Percentiles rank a stretch among this genome's conserved stretches.
phyloP scores from a whole-genome alignment of 2,797 vertebrate species.

The Smutsia temminckii region DNA sequence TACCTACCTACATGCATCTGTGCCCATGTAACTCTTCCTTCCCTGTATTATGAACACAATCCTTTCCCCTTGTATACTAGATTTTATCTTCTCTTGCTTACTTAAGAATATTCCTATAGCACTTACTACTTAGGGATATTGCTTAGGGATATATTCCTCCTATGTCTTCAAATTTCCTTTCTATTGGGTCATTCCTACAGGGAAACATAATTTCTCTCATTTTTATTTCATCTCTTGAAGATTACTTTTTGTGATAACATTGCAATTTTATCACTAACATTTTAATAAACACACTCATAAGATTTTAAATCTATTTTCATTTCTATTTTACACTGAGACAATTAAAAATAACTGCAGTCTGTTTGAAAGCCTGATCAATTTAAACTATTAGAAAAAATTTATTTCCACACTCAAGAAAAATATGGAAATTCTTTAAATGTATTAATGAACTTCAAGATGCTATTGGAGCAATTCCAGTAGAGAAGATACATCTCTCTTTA shows the following conservation, averaged over 20 bases:
- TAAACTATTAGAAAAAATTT: not conserved
- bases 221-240: constrained; percentile 1
- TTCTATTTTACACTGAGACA: constrained; percentile 3
- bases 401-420: not conserved
- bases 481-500: not conserved
- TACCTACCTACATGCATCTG: not conserved
- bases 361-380: constrained; percentile 39
- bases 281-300: not conserved
- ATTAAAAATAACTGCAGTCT: constrained; percentile 21
- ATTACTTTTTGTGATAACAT: not conserved
- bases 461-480: not conserved
- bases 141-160: too few species aligned
- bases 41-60: not conserved
- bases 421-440: constrained; percentile 6
- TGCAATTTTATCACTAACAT: not conserved
- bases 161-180: not conserved
- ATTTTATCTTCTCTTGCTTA: not conserved
- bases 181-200: not conserved
- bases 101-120: not conserved
- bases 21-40: not conserved
- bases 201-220: constrained; percentile 8
- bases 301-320: not conserved
- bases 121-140: too few species aligned
- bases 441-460: not conserved
- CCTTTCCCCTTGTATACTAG: not conserved